Evolutionary conservation across 1,140 invertebrate genomes (phyloP).

Genomic region (Druon quercuslanigerum): DNA sequence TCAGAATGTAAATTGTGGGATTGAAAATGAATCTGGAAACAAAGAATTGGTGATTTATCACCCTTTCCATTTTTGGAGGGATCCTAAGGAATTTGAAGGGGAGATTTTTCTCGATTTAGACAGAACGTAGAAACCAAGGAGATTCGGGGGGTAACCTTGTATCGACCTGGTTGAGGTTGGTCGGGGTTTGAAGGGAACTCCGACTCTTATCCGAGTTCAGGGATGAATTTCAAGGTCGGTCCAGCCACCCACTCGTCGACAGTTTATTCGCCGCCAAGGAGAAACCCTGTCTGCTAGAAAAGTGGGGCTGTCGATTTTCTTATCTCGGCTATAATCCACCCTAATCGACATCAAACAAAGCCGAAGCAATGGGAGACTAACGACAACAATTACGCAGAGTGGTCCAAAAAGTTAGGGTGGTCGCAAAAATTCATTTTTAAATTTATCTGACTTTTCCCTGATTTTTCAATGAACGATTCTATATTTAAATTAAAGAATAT

Average conservation of each 20-base stretch:
- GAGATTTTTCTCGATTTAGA: slow-evolving; percentile 41
- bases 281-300: slow-evolving; percentile 36
- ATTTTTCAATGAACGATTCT: too few species aligned
- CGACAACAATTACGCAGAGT: too few species aligned
- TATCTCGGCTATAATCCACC: slow-evolving; percentile 21
- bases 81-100: slow-evolving; percentile 19
- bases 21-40: neutral
- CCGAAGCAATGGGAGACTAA: too few species aligned
- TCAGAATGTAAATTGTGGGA: too few species aligned
- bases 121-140: slow-evolving; percentile 19
- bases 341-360: neutral
- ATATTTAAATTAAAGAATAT: too few species aligned
- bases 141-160: slow-evolving; percentile 60
- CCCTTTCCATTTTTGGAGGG: neutral
- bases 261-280: slow-evolving; percentile 43
- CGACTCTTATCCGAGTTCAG: slow-evolving; percentile 70
- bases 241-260: slow-evolving; percentile 49
- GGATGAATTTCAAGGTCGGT: slow-evolving; percentile 72
- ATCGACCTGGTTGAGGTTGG: slow-evolving; percentile 73
- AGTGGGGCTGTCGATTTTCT: slow-evolving; percentile 37
- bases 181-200: slow-evolving; percentile 61
- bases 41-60: neutral
- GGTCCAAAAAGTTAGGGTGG: too few species aligned
- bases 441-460: too few species aligned
- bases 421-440: too few species aligned